Evolutionary conservation across 1,140 invertebrate genomes (phyloP), one percentile per base, ranked within the genome.

Genomic region (Pogonomyrmex californicus): DNA sequence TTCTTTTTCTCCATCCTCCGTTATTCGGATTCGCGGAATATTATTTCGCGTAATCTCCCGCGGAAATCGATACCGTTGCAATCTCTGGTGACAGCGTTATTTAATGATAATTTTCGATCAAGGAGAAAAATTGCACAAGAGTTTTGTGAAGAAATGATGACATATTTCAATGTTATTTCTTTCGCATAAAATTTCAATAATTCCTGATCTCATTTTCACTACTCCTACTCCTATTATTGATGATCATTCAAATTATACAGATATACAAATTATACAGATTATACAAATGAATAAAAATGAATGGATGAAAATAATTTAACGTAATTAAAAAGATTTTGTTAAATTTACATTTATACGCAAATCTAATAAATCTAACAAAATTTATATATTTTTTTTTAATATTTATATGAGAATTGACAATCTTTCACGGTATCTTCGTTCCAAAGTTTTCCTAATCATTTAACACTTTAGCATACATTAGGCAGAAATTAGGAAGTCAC

Each of bases 401-500:
- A n/a, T n/a, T 17, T 56, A 33, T n/a, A 36, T 44, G 36, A 41
- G 10, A 7, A 56, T 51, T 49, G 62, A 54, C 6, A 38, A 54
- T 81, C 17, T 58, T 70, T 56, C 30, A 33, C 14, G 49, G 14
- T 30, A 10, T 58, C 30, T 33, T n/a, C 56, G 2, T 10, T 49
- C 5, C 33, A 33, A 60, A 60, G 68, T 75, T 73, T 60, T 73
- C 51, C 30, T 82, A 82, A 82, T 82, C 41, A 66, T 33, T 51
- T 58, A 75, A 83, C 65, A 17, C 44, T 83, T 87, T 66, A 86
- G 33, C 66, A 71, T 66, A 78, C 87, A 88, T 86, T 78, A 77
- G 71, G 75, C 49, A 82, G 76, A 92, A 93, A 86, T 88, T 93
- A 86, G 92, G 90, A 94, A 93, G 93, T 90, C 89, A 87, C 91